Evolutionary conservation across 2,888 invertebrate genomes (phyloP), one percentile per base, ranked within the genome.

Genomic region (Pammene aurita): DNA sequence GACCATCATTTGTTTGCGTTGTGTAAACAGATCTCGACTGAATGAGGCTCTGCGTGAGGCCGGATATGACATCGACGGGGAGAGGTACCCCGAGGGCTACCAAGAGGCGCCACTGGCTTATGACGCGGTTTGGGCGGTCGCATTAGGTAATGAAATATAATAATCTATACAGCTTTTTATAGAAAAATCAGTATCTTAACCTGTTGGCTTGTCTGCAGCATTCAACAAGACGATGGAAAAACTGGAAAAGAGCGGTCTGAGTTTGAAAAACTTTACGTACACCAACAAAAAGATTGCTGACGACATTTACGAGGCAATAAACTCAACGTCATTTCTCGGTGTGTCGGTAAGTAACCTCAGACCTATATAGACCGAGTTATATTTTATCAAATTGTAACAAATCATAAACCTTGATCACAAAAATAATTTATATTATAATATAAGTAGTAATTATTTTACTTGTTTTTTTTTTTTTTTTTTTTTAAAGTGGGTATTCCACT

Each of bases 41-140:
- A 97, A 98, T 86, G 94, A 95, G 76, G 95, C 96, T 70, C 93
- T 98, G 65, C 95, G 95, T 67, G 95, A 95, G 68, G 96, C 96
- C 69, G 96, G 96, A 42, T 97, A 96, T 86, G 97, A 98, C 83
- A 96, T 97, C 76, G 96, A 96, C 84, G 96, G 97, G 72, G 96
- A 96, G 82, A 94, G 96, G 72, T 97, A 95, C 88, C 98, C 98
- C 4, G 97, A 97, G 86, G 98, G 99, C 11, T 98, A 98, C 89
- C 97, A 98, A 83, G 99, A 99, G 90, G 99, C 99, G 7, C 99
- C 99, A 0, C 90, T 99, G 67, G 99, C 99, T 56, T 99, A 99
- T 85, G 99, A 99, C 89, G 99, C 99, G 10, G 98, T 99, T 60
- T 99, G 99, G 99, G 98, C 99, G 50, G 96, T 99, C 42, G 99